Evolutionary conservation across 2,797 vertebrate species (phyloP).

Genomic region (Glyptemys insculpta): DNA sequence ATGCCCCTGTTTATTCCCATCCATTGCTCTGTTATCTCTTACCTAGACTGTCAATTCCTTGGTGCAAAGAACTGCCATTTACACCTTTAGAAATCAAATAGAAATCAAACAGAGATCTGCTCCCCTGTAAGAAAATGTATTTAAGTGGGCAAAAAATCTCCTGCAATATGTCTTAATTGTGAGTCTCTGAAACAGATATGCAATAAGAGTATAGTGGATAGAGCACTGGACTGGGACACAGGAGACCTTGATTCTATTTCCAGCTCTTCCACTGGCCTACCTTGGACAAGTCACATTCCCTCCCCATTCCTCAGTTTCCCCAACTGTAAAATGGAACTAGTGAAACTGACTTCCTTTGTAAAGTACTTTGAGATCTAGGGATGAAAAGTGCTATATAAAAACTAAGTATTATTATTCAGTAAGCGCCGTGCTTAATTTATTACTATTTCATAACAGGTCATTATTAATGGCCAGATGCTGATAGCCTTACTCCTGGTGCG

Average conservation of each 20-base stretch:
- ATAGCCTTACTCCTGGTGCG: not conserved
- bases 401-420: not conserved
- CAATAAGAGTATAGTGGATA: not conserved
- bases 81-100: conserved; percentile 38
- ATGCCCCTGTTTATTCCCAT: not conserved
- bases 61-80: conserved; percentile 8
- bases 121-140: conserved; percentile 49
- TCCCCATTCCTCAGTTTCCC: no score
- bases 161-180: conserved; percentile 15
- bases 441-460: conserved; percentile 65
- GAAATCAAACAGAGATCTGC: not conserved
- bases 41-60: conserved; percentile 14
- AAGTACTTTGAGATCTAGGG: not conserved
- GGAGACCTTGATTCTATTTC: no score
- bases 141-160: no score
- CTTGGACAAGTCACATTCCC: no score
- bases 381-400: not conserved
- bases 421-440: conserved; percentile 61
- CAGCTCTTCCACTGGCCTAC: no score
- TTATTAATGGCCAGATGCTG: conserved; percentile 62
- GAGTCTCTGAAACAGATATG: conserved; percentile 48
- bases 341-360: no score
- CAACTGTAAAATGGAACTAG: no score
- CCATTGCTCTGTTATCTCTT: conserved; percentile 33
- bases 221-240: no score